Evolutionary conservation across 2,797 vertebrate species (phyloP), one percentile per base, ranked within the genome.

Genomic region (Bradypus variegatus): DNA sequence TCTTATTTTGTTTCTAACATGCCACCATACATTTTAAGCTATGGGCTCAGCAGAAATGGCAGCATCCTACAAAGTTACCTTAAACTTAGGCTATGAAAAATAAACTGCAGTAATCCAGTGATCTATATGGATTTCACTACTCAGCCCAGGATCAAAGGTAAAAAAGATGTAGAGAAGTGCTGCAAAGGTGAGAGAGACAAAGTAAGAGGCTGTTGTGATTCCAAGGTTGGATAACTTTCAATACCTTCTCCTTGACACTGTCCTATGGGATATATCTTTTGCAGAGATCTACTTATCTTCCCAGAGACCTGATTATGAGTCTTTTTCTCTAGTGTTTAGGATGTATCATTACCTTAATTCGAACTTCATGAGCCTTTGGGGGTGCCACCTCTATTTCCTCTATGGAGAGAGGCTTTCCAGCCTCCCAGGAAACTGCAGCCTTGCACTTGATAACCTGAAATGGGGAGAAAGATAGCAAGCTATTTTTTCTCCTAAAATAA

Each of bases 381-480:
- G 99, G 98, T 12, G 98, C 98, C 21, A 99, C 99, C 90, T 99
- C 98, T 60, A 99, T 98, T 69, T 99, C 99, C 86, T 99, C 99
- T 27, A 99, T 97, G 41, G 98, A 97, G 2, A 99, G 98, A 80
- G 98, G 99, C 89, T 99, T 99, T 5, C 98, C 98, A 23, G 98
- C 96, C 89, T 98, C 98, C 99, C 99, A 99, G 94, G 99, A 99
- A 80, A 99, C 98, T 13, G 99, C 99, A 93, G 99, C 99, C 97
- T 98, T 99, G 95, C 99, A 99, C 96, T 97, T 99, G 95, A 99
- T 99, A 86, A 99, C 98, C 99, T 99, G 93, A 62, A 90, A 93
- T 60, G 27, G 90, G 23, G 90, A 65, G 53, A 72, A 73, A 91
- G 4, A 65, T 4, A 79, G 23, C 50, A 84, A 93, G 89, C 65